Conservation (phyloP, 2,113 vertebrate species). For the Circaetus cinerascens region DNA sequence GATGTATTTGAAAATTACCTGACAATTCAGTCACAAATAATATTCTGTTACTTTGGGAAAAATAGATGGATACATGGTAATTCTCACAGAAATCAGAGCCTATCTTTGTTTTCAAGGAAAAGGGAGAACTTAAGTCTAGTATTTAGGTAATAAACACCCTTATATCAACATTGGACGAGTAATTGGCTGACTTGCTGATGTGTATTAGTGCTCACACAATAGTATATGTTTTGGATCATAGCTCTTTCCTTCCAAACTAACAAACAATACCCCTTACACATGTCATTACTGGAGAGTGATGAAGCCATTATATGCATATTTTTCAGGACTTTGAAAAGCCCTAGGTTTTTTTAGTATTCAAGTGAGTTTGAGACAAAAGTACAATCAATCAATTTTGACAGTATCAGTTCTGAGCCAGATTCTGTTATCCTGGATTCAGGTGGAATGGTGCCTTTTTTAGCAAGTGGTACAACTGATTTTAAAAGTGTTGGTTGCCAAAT, state of each 20-base stretch:
- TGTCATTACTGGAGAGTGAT: background rate
- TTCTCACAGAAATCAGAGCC: background rate
- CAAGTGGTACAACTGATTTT: slow-evolving; percentile 15
- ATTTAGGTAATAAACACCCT: background rate
- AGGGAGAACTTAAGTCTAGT: background rate
- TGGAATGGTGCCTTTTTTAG: background rate
- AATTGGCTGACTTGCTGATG: background rate
- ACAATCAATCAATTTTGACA: slow-evolving; percentile 19
- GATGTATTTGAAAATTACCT: background rate
- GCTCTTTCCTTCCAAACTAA: background rate
- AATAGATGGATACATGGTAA: background rate
- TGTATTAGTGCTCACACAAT: background rate
- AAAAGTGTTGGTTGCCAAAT: background rate
- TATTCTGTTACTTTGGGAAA: background rate
- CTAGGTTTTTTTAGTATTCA: background rate
- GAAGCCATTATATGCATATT: background rate
- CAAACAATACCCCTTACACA: background rate
- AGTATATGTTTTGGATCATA: background rate
- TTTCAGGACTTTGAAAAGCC: background rate
- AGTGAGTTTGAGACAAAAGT: background rate
- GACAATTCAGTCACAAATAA: background rate
- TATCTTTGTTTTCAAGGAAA: background rate
- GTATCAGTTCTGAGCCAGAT: slow-evolving; percentile 1
- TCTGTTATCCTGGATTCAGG: background rate
- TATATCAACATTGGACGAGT: background rate